Conservation (phyloP, 2,113 vertebrate genomes). For the Mixornis gularis region DNA sequence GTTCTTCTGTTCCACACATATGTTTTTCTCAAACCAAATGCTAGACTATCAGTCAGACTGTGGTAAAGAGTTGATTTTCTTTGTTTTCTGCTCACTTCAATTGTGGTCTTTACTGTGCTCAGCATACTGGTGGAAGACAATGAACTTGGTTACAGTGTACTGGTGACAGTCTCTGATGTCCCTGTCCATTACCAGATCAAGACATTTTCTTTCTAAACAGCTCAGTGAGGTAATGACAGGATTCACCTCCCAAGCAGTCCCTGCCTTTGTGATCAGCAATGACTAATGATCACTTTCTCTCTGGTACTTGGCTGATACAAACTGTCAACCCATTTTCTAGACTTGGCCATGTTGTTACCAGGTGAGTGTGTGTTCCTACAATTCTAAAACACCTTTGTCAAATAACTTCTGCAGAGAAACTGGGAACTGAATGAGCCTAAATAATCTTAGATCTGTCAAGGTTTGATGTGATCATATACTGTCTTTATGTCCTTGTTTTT, state of each 20-base stretch:
- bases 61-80: neutral
- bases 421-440: neutral
- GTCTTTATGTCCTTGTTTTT: neutral
- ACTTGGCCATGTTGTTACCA: neutral
- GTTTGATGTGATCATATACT: neutral
- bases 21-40: neutral
- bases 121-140: neutral
- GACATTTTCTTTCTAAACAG: neutral
- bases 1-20: accelerated
- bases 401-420: neutral
- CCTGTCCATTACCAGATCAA: neutral
- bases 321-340: neutral
- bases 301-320: neutral
- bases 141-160: neutral
- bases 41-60: neutral
- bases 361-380: neutral
- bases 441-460: neutral
- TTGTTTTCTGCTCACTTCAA: neutral
- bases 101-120: neutral
- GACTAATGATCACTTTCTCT: neutral
- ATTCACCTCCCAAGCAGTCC: neutral
- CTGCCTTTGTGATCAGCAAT: neutral
- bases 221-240: neutral
- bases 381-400: neutral
- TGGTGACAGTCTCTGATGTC: neutral